These are phyloP conservation scores for Hirtodrosophila alboralis DNA, from an alignment of 2,888 invertebrate species.

Conservation along the genomic window DNA sequence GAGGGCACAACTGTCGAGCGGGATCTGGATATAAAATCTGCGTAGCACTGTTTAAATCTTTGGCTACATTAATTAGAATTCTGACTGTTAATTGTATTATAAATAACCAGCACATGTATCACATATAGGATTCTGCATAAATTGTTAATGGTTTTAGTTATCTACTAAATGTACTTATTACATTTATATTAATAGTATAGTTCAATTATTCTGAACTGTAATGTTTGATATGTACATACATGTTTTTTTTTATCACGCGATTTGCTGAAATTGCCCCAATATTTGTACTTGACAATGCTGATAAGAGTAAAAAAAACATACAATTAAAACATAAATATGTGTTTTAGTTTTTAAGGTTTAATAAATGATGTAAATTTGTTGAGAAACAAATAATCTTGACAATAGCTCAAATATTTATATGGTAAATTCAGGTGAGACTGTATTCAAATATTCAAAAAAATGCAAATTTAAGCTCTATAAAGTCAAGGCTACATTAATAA, in stretches of 20 bases:
- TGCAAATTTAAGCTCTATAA: too few species aligned
- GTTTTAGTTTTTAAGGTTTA: too few species aligned
- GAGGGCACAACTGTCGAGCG: constrained; percentile 87
- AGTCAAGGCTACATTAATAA: too few species aligned
- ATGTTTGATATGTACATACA: not conserved
- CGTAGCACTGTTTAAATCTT: constrained; percentile 48
- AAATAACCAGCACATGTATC: constrained; percentile 12
- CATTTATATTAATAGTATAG: constrained; percentile 5
- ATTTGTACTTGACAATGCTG: constrained; percentile 1
- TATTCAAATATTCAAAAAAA: too few species aligned
- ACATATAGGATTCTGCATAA: not conserved
- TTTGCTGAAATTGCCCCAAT: constrained; percentile 18
- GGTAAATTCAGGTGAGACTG: too few species aligned
- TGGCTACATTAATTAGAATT: constrained; percentile 2
- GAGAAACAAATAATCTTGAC: too few species aligned
- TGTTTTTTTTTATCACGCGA: constrained; percentile 14
- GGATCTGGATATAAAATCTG: constrained; percentile 70
- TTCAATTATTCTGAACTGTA: constrained; percentile 5
- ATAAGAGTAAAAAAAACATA: constrained; percentile 1
- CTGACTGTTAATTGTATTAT: constrained; percentile 13
- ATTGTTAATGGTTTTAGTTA: not conserved
- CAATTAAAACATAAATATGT: constrained; percentile 2
- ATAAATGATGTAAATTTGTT: constrained; percentile 20
- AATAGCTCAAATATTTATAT: too few species aligned
- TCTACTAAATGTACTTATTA: not conserved